Conservation (phyloP, 2,113 vertebrate genomes). For the Eublepharis macularius region DNA sequence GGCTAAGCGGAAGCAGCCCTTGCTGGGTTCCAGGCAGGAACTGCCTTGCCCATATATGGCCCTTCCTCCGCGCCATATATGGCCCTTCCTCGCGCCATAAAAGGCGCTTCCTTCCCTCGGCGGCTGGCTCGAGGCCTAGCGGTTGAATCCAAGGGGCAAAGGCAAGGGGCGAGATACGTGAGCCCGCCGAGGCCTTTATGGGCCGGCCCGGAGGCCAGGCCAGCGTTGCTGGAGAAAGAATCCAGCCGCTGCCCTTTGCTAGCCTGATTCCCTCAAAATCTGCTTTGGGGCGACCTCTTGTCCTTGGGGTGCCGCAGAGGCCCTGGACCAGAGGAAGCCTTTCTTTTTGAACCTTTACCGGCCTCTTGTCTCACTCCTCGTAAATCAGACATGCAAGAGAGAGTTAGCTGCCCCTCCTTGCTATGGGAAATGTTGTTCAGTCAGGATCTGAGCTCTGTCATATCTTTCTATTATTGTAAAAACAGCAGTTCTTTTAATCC, state of each 20-base stretch:
- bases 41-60: slow-evolving; percentile 59
- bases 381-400: background rate
- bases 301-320: background rate
- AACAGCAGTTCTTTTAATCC: no score
- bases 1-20: slow-evolving; percentile 52
- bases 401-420: background rate
- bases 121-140: slow-evolving; percentile 58
- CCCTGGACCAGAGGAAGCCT: background rate
- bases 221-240: background rate
- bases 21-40: background rate
- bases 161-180: no score
- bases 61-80: slow-evolving; percentile 59
- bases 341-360: background rate
- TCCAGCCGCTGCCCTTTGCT: no score
- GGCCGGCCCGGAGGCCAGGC: background rate
- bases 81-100: slow-evolving; percentile 68
- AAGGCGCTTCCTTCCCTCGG: slow-evolving; percentile 68
- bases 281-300: no score
- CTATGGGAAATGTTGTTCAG: no score
- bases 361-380: background rate
- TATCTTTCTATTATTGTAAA: no score
- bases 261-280: no score
- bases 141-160: no score
- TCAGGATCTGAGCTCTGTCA: no score
- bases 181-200: background rate